These are phyloP conservation scores for Allygus modestus DNA, from an alignment of 2,888 invertebrate genomes.

Conservation along the genomic window DNA sequence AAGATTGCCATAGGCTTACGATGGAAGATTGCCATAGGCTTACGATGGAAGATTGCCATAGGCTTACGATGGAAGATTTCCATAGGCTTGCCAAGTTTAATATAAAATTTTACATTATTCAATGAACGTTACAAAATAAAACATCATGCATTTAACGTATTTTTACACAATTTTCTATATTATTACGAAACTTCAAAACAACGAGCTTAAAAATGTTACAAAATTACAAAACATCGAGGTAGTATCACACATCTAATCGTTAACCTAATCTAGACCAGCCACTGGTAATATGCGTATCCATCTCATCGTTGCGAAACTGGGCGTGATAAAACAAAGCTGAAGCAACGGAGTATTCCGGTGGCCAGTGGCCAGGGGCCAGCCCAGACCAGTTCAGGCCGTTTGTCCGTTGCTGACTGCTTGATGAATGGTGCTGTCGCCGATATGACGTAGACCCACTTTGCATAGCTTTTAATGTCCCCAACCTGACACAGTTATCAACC, in stretches of 20 bases:
- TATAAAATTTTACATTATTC: no score
- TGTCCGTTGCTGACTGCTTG: background rate
- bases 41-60: no score
- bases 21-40: no score
- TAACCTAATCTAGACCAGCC: background rate
- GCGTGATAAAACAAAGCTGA: background rate
- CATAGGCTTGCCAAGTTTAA: no score
- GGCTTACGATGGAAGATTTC: no score
- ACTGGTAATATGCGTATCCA: slow-evolving; percentile 1
- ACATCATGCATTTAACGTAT: no score
- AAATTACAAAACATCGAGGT: background rate
- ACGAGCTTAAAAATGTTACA: no score
- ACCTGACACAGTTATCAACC: slow-evolving; percentile 25
- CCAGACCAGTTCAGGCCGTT: background rate
- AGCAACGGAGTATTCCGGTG: background rate
- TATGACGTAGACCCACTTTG: slow-evolving; percentile 11
- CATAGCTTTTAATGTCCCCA: slow-evolving; percentile 40
- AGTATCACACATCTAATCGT: background rate
- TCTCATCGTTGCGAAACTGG: slow-evolving; percentile 20
- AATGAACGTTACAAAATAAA: no score
- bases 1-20: no score
- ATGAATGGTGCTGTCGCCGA: background rate
- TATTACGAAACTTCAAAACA: no score
- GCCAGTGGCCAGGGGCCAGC: background rate
- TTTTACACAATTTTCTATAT: no score